These are phyloP conservation scores for Panulirus ornatus DNA, from an alignment of 1,140 invertebrate species.

Conservation along the genomic window DNA sequence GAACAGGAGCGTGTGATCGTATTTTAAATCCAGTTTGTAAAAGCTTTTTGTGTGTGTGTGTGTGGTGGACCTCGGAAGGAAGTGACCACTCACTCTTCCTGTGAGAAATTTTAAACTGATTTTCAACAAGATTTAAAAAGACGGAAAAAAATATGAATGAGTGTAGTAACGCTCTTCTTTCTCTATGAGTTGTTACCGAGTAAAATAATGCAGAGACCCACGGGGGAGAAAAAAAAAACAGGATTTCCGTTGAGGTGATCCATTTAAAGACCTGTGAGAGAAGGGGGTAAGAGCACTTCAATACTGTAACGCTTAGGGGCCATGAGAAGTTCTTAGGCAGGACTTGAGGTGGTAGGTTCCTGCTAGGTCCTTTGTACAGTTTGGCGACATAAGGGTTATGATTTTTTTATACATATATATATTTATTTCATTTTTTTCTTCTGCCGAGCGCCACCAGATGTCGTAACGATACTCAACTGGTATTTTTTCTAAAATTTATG, in stretches of 20 bases:
- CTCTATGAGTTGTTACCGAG: not conserved
- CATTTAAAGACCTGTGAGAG: conserved; percentile 47
- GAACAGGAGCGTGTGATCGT: not conserved
- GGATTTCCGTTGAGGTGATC: conserved; percentile 60
- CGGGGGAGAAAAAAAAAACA: not conserved
- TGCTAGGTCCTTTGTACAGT: conserved; percentile 30
- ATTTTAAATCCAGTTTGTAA: not conserved
- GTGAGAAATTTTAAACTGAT: conserved; percentile 70
- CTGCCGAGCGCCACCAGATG: conserved; percentile 41
- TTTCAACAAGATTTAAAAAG: conserved; percentile 60
- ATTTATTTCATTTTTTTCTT: conserved; percentile 43
- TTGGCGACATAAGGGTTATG: conserved; percentile 59
- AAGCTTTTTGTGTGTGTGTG: too few species aligned
- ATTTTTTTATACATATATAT: too few species aligned
- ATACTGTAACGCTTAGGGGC: conserved; percentile 33
- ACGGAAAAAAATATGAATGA: too few species aligned
- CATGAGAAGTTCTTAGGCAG: conserved; percentile 25
- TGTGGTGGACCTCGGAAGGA: conserved; percentile 61
- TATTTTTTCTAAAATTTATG: conserved; percentile 52
- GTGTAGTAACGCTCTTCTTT: not conserved
- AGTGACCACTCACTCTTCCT: conserved; percentile 57
- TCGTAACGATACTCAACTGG: conserved; percentile 22
- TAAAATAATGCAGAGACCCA: conserved; percentile 26
- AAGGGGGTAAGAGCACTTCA: conserved; percentile 32
- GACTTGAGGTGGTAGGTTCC: not conserved